Conservation (phyloP, 2,888 invertebrate species). For the Dexiosoma caninum region DNA sequence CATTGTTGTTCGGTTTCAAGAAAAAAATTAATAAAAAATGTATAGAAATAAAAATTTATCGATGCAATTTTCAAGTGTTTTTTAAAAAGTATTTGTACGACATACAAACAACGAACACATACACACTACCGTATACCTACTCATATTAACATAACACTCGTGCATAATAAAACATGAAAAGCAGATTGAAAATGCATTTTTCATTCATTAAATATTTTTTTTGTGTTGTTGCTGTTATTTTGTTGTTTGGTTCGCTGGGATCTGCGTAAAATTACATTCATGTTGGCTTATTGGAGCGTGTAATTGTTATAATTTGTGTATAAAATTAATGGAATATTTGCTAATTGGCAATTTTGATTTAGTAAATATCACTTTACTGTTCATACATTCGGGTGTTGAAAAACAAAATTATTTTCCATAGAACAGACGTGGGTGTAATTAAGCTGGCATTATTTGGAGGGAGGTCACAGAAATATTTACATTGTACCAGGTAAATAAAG, state of each 20-base stretch:
- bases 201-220: not conserved
- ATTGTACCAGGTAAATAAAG: no score
- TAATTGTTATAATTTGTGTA: conserved; percentile 47
- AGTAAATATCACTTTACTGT: conserved; percentile 19
- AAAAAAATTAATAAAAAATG: not conserved
- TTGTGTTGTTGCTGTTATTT: not conserved
- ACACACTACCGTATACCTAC: not conserved
- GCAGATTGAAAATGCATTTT: conserved; percentile 35
- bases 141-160: not conserved
- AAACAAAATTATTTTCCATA: not conserved
- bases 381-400: not conserved
- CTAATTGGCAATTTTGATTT: conserved; percentile 54
- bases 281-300: conserved; percentile 52
- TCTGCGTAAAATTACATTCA: conserved; percentile 34
- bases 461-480: conserved; percentile 9
- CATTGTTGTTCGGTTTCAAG: conserved; percentile 20
- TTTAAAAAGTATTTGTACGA: conserved; percentile 47
- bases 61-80: conserved; percentile 47
- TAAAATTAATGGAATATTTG: conserved; percentile 48
- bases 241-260: not conserved
- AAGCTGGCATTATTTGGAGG: not conserved
- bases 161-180: conserved; percentile 19
- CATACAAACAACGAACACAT: not conserved
- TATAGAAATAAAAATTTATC: conserved; percentile 39
- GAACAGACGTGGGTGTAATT: conserved; percentile 14